These are phyloP conservation scores for Peribatodes rhomboidaria DNA, from an alignment of 2,888 invertebrate genomes.

Conservation along the genomic window DNA sequence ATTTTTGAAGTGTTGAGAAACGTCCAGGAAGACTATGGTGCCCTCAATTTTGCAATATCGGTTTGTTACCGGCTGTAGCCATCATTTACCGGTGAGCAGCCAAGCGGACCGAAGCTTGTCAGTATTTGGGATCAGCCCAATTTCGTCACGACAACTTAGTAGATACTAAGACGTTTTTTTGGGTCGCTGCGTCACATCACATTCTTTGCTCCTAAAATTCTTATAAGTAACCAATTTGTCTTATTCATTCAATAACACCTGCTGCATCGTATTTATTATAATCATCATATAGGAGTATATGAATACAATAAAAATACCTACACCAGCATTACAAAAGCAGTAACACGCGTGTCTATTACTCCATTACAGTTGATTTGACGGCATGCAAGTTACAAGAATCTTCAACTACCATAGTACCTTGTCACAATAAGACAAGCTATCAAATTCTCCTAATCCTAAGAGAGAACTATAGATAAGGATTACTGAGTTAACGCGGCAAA, in stretches of 20 bases:
- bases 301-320: slow-evolving; percentile 12
- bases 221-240: slow-evolving; percentile 8
- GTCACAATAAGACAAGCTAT: slow-evolving; percentile 7
- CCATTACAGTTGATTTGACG: slow-evolving; percentile 47
- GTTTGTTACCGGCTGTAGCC: slow-evolving; percentile 28
- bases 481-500: slow-evolving; percentile 5
- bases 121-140: slow-evolving; percentile 6
- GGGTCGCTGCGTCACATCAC: no score
- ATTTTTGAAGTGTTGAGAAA: slow-evolving; percentile 44
- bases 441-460: neutral
- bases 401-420: slow-evolving; percentile 1
- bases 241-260: slow-evolving; percentile 10
- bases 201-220: neutral
- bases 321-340: slow-evolving; percentile 40
- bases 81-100: slow-evolving; percentile 14
- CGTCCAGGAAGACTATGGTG: slow-evolving; percentile 29
- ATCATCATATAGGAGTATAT: slow-evolving; percentile 21
- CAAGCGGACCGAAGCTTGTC: slow-evolving; percentile 7
- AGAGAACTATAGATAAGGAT: neutral
- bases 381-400: slow-evolving; percentile 16
- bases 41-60: slow-evolving; percentile 32
- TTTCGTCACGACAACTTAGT: neutral
- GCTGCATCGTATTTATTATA: slow-evolving; percentile 29
- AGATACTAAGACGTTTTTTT: no score
- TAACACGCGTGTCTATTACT: slow-evolving; percentile 48